Percentiles rank a stretch among this genome's conserved stretches.
phyloP scores from a whole-genome alignment of 2,113 vertebrate genomes.

The Morone saxatilis region DNA sequence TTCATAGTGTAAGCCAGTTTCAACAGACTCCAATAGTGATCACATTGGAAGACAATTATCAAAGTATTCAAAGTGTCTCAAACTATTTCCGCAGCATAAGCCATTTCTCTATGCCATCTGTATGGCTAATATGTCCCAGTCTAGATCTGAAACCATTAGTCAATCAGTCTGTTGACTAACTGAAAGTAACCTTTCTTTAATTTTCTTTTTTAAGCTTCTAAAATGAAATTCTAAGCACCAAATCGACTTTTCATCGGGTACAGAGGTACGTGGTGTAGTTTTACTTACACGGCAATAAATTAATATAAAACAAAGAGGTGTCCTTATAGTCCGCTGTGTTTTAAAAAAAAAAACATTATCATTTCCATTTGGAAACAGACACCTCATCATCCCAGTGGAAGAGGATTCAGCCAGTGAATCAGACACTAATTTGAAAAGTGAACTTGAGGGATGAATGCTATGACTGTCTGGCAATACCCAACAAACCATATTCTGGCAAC shows the following conservation, averaged over 20 bases:
- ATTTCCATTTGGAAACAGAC: constrained; percentile 33
- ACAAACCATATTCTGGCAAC: constrained; percentile 31
- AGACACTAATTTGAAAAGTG: constrained; percentile 20
- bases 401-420: constrained; percentile 46
- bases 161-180: background rate
- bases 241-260: background rate
- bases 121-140: background rate
- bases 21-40: too few species aligned
- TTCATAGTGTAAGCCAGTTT: background rate
- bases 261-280: background rate
- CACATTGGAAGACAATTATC: background rate
- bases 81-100: background rate
- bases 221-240: too few species aligned
- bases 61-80: constrained; percentile 1
- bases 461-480: constrained; percentile 21
- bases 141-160: background rate
- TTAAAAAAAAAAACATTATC: background rate
- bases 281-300: background rate
- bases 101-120: background rate
- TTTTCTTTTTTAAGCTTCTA: too few species aligned
- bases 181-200: too few species aligned
- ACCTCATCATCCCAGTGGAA: constrained; percentile 32
- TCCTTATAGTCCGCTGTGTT: background rate
- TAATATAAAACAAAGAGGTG: background rate
- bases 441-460: constrained; percentile 22